Percentiles rank a stretch among this genome's conserved stretches.
phyloP scores from a whole-genome alignment of 1,140 invertebrate species.

The Temnothorax nylanderi region DNA sequence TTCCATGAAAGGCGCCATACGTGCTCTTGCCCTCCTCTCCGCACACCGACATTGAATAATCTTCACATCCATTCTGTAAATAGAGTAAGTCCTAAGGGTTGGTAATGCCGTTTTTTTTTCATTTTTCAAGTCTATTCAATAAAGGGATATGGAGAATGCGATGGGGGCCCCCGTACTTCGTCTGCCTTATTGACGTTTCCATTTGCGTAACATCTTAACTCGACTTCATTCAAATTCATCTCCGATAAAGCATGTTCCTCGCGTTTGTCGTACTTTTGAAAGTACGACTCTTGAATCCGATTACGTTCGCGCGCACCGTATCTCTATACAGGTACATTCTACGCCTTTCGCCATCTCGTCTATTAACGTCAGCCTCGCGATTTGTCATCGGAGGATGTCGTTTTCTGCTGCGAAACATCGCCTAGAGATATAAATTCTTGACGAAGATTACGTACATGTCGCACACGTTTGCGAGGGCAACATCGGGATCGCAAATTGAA shows the following conservation, averaged over 20 bases:
- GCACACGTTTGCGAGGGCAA: neutral
- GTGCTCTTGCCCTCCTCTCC: neutral
- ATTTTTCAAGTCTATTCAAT: slow-evolving; percentile 57
- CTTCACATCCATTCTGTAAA: slow-evolving; percentile 58
- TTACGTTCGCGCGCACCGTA: slow-evolving; percentile 36
- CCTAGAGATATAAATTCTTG: neutral
- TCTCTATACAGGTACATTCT: neutral
- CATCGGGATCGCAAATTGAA: neutral
- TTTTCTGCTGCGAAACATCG: neutral
- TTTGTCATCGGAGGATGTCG: slow-evolving; percentile 25
- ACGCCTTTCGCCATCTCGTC: slow-evolving; percentile 11
- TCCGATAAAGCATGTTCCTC: slow-evolving; percentile 45
- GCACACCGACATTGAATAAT: slow-evolving; percentile 48
- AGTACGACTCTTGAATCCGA: slow-evolving; percentile 40
- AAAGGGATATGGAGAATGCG: slow-evolving; percentile 52
- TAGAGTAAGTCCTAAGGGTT: slow-evolving; percentile 53
- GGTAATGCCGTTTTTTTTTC: slow-evolving; percentile 43
- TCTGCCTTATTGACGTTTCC: slow-evolving; percentile 60
- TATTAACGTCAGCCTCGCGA: slow-evolving; percentile 24
- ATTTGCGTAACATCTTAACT: slow-evolving; percentile 61
- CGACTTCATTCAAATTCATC: slow-evolving; percentile 54
- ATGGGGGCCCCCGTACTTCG: slow-evolving; percentile 24
- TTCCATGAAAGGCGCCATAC: slow-evolving; percentile 36
- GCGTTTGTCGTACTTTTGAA: slow-evolving; percentile 54
- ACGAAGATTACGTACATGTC: neutral